Evolutionary conservation across 2,888 invertebrate species (phyloP), one percentile per base, ranked within the genome.

Genomic region (Pollenia angustigena): DNA sequence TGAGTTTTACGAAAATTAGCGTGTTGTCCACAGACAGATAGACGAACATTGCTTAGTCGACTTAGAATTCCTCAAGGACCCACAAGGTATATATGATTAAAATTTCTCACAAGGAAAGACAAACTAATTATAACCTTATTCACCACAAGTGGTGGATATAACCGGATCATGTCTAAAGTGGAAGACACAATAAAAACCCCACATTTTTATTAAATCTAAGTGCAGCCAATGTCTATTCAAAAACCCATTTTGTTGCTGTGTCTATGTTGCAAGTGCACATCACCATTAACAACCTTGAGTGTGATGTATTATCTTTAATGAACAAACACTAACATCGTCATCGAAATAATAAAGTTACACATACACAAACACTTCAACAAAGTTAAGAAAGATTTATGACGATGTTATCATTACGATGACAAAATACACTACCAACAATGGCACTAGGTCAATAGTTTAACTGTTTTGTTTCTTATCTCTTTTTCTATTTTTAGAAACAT

Each of bases 271-370:
- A 46, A 46, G 18, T 14, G 18, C 42, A 56, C 44, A 71, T 40
- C 72, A 81, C 52, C 82, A 71, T 76, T 48, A 58, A 44, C 75
- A 85, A 75, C 80, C 85, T 85, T 81, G 85, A 81, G 69, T 58
- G 16, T 44, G 60, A 75, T 69, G 3, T 75, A 69, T 71, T 69
- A 85, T 80, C 62, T 32, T 32, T 1, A 0, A 32, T 32, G 32
- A 81, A 81, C 64, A 48, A 75, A 75, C 60, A 81, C 54, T 44
- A 85, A 50, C 74, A 71, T 62, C 66, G 66, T 66, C 68, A 72
- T 56, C 40, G 14, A 32, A 14, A 40, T n/a, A 10, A 58, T 54
- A 58, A 23, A 50, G 32, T 32, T 10, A 32, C 10, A 56, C 32
- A 60, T n/a, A 80, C 46, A 50, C 0, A 8, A 1, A 60, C n/a